phyloP scores from a whole-genome alignment of 2,797 vertebrate genomes.

The Sciurus vulgaris region DNA sequence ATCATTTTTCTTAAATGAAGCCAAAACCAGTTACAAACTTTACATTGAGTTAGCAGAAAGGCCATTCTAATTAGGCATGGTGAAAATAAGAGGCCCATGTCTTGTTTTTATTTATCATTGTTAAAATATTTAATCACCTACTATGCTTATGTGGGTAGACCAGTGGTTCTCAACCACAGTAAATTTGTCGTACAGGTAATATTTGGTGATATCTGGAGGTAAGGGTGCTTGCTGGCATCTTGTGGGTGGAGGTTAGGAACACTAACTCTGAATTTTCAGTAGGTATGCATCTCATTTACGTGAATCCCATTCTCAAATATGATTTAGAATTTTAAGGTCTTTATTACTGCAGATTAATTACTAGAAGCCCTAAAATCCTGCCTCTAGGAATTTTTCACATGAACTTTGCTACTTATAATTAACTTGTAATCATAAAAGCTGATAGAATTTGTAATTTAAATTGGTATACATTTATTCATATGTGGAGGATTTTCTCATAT shows the following conservation, averaged over 20 bases:
- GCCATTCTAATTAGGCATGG: neutral
- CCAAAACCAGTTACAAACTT: neutral
- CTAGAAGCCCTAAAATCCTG: neutral
- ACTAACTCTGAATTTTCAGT: conserved; percentile 22
- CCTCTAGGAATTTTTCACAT: neutral
- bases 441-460: neutral
- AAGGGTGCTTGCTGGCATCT: neutral
- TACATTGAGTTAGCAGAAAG: neutral
- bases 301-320: neutral
- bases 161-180: neutral
- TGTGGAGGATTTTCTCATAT: neutral
- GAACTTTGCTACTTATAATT: neutral
- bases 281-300: neutral
- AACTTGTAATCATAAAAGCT: neutral
- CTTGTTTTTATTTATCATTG: conserved; percentile 3
- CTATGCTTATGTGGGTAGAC: neutral
- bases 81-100: neutral
- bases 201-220: neutral
- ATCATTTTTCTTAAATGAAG: conserved; percentile 29
- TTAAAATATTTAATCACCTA: neutral
- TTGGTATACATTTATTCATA: neutral
- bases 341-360: conserved; percentile 3
- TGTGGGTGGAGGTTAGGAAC: neutral
- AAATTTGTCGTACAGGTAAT: neutral
- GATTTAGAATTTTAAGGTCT: conserved; percentile 33